Percentiles rank a stretch among this genome's conserved stretches.
Conservation (phyloP, 2,113 vertebrate species). For the Sakesphorus luctuosus region DNA sequence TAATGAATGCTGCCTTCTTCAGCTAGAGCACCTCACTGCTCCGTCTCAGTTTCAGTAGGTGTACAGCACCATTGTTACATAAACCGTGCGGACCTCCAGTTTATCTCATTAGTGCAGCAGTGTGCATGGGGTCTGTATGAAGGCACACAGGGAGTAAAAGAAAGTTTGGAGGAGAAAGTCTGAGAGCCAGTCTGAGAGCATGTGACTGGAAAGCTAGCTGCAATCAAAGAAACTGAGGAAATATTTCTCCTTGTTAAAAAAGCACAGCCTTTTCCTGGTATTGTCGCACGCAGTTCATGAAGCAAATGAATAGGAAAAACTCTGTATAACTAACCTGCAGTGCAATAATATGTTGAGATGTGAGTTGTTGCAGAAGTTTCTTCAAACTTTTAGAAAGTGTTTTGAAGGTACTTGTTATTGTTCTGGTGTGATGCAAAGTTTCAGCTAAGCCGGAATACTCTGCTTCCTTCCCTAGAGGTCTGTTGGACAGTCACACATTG, state of each 20-base stretch:
- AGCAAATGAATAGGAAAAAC: neutral
- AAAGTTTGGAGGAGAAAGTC: neutral
- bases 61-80: neutral
- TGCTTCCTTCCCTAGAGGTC: neutral
- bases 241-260: neutral
- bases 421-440: neutral
- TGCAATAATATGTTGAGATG: neutral
- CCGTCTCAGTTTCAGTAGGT: neutral
- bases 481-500: neutral
- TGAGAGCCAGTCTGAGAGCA: neutral
- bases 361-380: neutral
- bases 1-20: neutral
- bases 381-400: neutral
- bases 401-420: neutral
- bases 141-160: neutral
- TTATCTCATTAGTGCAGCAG: neutral
- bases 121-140: neutral
- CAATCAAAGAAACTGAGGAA: constrained; percentile 19
- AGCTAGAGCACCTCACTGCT: neutral
- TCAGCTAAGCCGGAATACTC: neutral
- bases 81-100: neutral
- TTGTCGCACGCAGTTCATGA: neutral
- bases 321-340: neutral
- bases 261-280: neutral
- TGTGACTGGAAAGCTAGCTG: neutral